Conservation (phyloP, 1,140 invertebrate species). For the Drosophila quadrilineata region DNA sequence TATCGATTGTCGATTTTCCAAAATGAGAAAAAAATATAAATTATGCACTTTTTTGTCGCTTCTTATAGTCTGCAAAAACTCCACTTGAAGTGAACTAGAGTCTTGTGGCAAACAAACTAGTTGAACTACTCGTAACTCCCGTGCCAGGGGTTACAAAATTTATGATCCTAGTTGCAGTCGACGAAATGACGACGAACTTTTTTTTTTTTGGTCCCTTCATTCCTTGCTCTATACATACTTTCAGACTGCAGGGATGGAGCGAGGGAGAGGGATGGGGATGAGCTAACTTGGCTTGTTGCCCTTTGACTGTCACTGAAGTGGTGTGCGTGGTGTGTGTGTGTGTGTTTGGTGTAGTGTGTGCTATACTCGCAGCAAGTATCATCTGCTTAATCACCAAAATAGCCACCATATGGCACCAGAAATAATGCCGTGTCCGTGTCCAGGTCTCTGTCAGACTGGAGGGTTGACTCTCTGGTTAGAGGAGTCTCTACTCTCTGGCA, state of each 20-base stretch:
- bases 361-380: constrained; percentile 51
- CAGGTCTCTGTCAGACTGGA: not conserved
- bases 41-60: too few relatives aligned
- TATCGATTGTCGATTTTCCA: too few relatives aligned
- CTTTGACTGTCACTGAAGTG: constrained; percentile 36
- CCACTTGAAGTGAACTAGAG: constrained; percentile 9
- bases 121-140: constrained; percentile 1
- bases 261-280: constrained; percentile 12
- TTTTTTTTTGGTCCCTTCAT: too few relatives aligned
- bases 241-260: not conserved
- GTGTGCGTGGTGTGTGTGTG: constrained; percentile 3
- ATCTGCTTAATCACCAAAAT: constrained; percentile 80
- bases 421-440: constrained; percentile 23
- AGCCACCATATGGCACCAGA: constrained; percentile 74
- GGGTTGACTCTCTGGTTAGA: constrained; percentile 22
- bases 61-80: too few relatives aligned
- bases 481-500: not conserved
- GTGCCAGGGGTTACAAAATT: constrained; percentile 67
- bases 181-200: constrained; percentile 74
- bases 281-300: constrained; percentile 54
- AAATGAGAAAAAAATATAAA: too few relatives aligned
- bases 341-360: not conserved
- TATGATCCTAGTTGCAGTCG: constrained; percentile 64
- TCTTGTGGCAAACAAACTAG: constrained; percentile 18
- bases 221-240: too few relatives aligned